These are phyloP conservation scores for Galleria mellonella DNA, from an alignment of 1,140 invertebrate species.

Conservation along the genomic window DNA sequence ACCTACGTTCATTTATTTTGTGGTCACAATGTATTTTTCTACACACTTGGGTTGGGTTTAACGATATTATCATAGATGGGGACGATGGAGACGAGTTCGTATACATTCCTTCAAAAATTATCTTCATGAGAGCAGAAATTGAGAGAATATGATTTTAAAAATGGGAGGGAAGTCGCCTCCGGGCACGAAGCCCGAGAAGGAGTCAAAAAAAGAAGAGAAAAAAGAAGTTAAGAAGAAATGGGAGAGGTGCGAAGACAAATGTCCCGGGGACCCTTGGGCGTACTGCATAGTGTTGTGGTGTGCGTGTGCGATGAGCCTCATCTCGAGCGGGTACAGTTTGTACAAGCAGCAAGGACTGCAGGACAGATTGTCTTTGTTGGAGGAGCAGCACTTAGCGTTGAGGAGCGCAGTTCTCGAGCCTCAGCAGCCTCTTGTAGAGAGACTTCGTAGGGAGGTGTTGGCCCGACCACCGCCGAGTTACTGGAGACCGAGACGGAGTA, in stretches of 20 bases:
- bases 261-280: constrained; percentile 53
- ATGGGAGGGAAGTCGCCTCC: constrained; percentile 51
- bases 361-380: constrained; percentile 43
- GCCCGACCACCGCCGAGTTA: constrained; percentile 28
- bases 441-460: constrained; percentile 42
- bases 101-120: too few relatives aligned
- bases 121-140: constrained; percentile 21
- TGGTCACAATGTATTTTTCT: constrained; percentile 9
- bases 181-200: constrained; percentile 31
- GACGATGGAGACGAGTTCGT: too few relatives aligned
- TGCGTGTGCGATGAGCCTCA: constrained; percentile 66
- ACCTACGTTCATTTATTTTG: too few relatives aligned
- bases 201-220: constrained; percentile 27
- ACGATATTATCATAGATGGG: constrained; percentile 5
- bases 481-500: constrained; percentile 44
- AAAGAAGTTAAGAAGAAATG: constrained; percentile 29
- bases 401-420: constrained; percentile 60
- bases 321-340: constrained; percentile 60
- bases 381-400: constrained; percentile 59
- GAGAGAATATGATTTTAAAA: constrained; percentile 51
- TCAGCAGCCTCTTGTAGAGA: constrained; percentile 54
- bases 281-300: constrained; percentile 68
- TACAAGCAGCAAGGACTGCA: constrained; percentile 51
- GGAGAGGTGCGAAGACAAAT: constrained; percentile 47
- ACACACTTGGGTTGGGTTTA: constrained; percentile 1